phyloP scores from a whole-genome alignment of 2,888 invertebrate genomes.

The Hemithea aestivaria region DNA sequence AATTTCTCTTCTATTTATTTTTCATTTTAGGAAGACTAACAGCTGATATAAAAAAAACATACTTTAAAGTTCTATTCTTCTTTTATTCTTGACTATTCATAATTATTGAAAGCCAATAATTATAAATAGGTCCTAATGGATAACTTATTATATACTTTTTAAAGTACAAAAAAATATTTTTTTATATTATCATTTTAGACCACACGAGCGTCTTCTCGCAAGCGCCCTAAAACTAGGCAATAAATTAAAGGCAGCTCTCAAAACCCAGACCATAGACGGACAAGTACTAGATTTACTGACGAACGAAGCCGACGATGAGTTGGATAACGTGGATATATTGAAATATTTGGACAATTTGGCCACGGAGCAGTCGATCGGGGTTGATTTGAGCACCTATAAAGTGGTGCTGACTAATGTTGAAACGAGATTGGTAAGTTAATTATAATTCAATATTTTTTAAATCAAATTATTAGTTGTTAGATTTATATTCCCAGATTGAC shows the following conservation, averaged over 20 bases:
- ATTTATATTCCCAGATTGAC: too few species aligned
- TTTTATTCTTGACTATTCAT: too few species aligned
- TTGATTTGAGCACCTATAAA: conserved; percentile 59
- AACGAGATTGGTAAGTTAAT: conserved; percentile 55
- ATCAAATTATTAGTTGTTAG: too few species aligned
- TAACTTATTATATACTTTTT: too few species aligned
- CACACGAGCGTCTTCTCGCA: conserved; percentile 52
- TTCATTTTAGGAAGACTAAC: too few species aligned
- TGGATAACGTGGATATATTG: conserved; percentile 59
- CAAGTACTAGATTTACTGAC: conserved; percentile 57
- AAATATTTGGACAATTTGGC: conserved; percentile 65
- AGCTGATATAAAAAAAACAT: too few species aligned
- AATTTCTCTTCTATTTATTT: too few species aligned
- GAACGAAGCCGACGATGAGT: conserved; percentile 43
- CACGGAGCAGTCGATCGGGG: conserved; percentile 57
- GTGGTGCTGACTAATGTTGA: conserved; percentile 68
- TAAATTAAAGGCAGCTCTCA: conserved; percentile 81
- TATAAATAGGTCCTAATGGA: too few species aligned
- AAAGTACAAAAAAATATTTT: not conserved
- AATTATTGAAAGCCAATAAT: too few species aligned
- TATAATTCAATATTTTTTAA: too few species aligned
- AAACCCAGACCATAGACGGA: conserved; percentile 74
- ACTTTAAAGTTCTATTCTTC: too few species aligned
- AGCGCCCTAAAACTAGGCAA: conserved; percentile 73
- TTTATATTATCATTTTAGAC: conserved; percentile 40